Conservation (phyloP, 2,113 vertebrate species). For the Podilymbus podiceps region DNA sequence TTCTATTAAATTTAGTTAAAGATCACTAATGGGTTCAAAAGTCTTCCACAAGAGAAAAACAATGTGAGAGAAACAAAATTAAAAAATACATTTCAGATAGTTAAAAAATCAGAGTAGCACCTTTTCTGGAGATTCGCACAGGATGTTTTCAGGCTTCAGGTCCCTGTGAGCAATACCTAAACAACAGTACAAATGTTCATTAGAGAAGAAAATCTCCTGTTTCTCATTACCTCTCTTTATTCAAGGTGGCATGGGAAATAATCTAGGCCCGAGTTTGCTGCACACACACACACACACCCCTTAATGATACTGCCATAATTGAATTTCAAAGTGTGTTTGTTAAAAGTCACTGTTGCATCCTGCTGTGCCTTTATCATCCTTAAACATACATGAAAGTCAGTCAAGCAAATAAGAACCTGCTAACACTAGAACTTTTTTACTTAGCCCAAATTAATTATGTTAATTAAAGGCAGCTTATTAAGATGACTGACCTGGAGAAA, state of each 20-base stretch:
- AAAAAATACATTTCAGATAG: neutral
- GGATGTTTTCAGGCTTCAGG: constrained; percentile 95
- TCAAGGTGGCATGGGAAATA: neutral
- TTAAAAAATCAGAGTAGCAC: constrained; percentile 62
- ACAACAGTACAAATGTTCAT: constrained; percentile 4
- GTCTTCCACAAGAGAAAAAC: neutral
- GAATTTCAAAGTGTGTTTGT: neutral
- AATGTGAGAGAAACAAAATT: neutral
- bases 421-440: neutral
- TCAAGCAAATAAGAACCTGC: neutral
- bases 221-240: neutral
- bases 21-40: neutral
- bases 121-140: constrained; percentile 91
- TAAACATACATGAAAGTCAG: neutral
- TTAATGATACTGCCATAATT: neutral
- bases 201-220: neutral
- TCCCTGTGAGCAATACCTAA: constrained; percentile 94
- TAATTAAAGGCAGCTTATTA: neutral
- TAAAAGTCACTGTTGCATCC: neutral
- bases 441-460: neutral
- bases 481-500: neutral
- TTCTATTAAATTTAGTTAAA: neutral
- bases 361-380: neutral
- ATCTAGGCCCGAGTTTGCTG: neutral
- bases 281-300: neutral